Base-by-base conservation (phyloP, 1,140 invertebrate species). In the Ladona fulva region DNA sequence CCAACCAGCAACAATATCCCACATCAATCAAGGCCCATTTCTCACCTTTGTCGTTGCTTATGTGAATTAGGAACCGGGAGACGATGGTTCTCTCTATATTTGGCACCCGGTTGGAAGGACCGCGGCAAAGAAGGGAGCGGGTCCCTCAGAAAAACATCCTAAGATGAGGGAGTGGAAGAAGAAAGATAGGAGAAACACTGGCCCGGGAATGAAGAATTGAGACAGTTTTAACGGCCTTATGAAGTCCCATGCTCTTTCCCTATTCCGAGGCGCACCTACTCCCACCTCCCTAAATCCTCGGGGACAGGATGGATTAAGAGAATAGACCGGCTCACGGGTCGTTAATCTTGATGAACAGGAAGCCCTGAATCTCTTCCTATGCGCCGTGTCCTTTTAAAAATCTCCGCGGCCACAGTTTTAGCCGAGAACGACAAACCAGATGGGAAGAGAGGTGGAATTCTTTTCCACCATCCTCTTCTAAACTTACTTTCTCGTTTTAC, bases 151-250 rank as follows among this genome's bases (percentile, higher is more conserved):
- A 37, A 37, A 37, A 37, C 29, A n/a, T n/a, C n/a, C n/a, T n/a
- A n/a, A n/a, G n/a, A n/a, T n/a, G n/a, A n/a, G n/a, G n/a, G n/a
- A n/a, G n/a, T n/a, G n/a, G n/a, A n/a, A n/a, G n/a, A n/a, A n/a
- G n/a, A n/a, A n/a, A 8, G 29, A 37, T 5, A 37, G 52, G 12
- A 66, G 52, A 66, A 37, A 66, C 52, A 66, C 52, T 66, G 52
- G 52, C 52, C 52, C 16, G 52, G 52, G n/a, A 66, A 66, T 66
- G 52, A 66, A 66, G 52, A 66, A 66, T 66, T 66, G 52, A 66
- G 52, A 66, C 52, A 66, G 52, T 66, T 66, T 66, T 66, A 66
- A 66, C 52, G 52, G n/a, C 52, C n/a, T 66, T 66, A 66, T 66
- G 52, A 66, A 22, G 52, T 37, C 29, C 29, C 29, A 37, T n/a